Base-by-base conservation (phyloP, 2,797 vertebrate species). In the Eulemur mongoz region DNA sequence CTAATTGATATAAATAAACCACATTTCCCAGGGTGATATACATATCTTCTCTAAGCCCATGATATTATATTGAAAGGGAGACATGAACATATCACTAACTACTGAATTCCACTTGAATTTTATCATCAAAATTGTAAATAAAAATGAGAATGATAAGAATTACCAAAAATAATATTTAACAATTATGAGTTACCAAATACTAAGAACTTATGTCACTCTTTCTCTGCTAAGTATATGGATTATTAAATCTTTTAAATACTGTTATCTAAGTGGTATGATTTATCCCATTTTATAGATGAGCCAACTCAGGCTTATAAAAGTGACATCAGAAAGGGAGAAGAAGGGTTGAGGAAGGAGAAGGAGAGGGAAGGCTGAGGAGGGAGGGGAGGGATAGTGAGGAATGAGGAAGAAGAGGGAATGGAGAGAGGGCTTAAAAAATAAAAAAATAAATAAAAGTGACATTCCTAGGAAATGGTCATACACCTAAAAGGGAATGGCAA, bases 231-330 rank as follows among this genome's bases (percentile, higher is more conserved):
- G 23, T 75, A 43, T 25, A 43, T 18, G 20, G 15, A 79, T 86
- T 43, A 76, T n/a, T 85, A 81, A 75, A 25, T 43, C 25, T 94
- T 65, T 82, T 35, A 5, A 15, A 35, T 73, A 91, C 38, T 15
- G 7, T 78, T 81, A 13, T 61, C 32, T 63, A 43, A 25, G 17
- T 48, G 12, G 5, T 43, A 3, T 72, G n/a, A 84, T 89, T 45
- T 91, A 72, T 78, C 5, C 40, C 20, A 6, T 43, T 43, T 43
- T 91, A 45, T 1, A 95, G 5, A 80, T 48, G 27, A 52, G 23
- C 48, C 84, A 83, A 95, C 40, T 81, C 50, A 92, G 9, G 11
- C 45, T 87, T n/a, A 52, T 93, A 63, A 69, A 92, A 73, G 18
- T 79, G 32, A 48, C 35, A 18, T 76, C 65, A 63, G 1, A 32